phyloP scores from a whole-genome alignment of 2,888 invertebrate genomes.

The Pharmacophagus antenor region DNA sequence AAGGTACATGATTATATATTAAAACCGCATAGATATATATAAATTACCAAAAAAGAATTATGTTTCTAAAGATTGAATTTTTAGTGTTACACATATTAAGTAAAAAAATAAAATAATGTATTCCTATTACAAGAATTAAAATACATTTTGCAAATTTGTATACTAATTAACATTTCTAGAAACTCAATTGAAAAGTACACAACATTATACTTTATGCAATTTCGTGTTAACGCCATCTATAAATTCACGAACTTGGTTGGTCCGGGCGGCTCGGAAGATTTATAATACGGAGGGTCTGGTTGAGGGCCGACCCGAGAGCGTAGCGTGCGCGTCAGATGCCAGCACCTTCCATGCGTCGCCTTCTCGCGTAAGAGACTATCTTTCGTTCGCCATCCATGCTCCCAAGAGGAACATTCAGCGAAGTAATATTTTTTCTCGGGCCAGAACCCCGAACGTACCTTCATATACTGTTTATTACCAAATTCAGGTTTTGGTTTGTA shows the following conservation, averaged over 20 bases:
- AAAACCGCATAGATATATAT: no score
- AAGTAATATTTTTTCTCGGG: conserved; percentile 56
- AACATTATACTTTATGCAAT: no score
- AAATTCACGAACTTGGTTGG: conserved; percentile 39
- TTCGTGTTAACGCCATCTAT: conserved; percentile 34
- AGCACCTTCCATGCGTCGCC: conserved; percentile 43
- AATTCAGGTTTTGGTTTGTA: conserved; percentile 47
- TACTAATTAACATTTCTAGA: no score
- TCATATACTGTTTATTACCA: conserved; percentile 46
- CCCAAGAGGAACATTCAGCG: conserved; percentile 45
- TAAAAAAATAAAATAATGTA: no score
- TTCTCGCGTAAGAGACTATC: conserved; percentile 43
- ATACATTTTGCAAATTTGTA: no score
- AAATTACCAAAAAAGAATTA: no score
- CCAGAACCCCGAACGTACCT: conserved; percentile 38
- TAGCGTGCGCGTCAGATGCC: conserved; percentile 46
- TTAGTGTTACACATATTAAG: no score
- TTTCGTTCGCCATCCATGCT: conserved; percentile 53
- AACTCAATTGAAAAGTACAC: no score
- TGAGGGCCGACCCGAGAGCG: conserved; percentile 49
- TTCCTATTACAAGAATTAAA: no score
- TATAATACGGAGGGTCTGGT: conserved; percentile 52
- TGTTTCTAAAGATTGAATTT: no score
- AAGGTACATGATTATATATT: no score
- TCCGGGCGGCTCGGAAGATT: conserved; percentile 39